These are phyloP conservation scores for Drosophila lacertosa DNA, from an alignment of 1,140 invertebrate species.

Conservation along the genomic window DNA sequence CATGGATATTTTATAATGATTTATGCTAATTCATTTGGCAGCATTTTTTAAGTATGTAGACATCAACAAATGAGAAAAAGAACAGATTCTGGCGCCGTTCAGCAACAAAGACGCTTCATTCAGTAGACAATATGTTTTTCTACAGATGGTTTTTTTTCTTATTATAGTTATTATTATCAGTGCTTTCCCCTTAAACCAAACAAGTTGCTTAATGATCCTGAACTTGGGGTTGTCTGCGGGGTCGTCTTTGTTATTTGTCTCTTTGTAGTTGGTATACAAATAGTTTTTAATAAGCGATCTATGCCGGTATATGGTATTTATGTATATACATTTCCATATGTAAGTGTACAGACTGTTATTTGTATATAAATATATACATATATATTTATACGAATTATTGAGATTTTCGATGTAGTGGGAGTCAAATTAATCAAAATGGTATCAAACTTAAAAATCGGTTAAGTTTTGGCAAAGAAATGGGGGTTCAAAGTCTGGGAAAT, in stretches of 20 bases:
- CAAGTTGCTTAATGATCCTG: conserved; percentile 13
- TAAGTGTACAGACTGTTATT: no score
- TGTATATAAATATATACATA: no score
- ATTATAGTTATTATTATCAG: conserved; percentile 28
- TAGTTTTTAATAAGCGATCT: neutral
- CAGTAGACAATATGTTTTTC: conserved; percentile 27
- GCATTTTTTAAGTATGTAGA: neutral
- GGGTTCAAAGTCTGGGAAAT: no score
- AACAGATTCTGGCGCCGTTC: neutral
- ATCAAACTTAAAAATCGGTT: no score
- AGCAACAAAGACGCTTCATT: conserved; percentile 38
- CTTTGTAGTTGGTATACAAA: neutral
- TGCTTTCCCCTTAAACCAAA: conserved; percentile 22
- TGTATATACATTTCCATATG: no score
- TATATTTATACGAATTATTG: no score
- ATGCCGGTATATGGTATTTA: neutral
- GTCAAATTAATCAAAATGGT: no score
- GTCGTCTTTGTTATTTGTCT: conserved; percentile 10
- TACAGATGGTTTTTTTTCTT: conserved; percentile 9
- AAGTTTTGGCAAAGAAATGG: no score
- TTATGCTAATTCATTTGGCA: conserved; percentile 22
- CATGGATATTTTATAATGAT: conserved; percentile 9
- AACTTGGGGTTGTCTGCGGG: neutral
- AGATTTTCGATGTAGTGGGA: no score
- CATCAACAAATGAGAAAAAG: neutral